Conservation (phyloP, 2,797 vertebrate species). For the Chaenodraco wilsoni region DNA sequence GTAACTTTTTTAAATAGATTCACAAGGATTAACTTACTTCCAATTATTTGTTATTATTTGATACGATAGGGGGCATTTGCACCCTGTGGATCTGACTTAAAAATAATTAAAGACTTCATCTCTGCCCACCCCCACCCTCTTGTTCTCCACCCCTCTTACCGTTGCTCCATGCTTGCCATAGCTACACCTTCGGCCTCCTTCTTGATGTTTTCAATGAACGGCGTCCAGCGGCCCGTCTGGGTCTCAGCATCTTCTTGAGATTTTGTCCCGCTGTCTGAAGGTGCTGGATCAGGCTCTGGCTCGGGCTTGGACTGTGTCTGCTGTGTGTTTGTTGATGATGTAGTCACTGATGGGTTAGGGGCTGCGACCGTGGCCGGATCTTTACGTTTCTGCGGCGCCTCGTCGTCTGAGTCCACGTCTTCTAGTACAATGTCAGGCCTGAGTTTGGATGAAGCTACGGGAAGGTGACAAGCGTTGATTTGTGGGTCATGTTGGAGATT, state of each 20-base stretch:
- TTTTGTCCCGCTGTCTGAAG: slow-evolving; percentile 7
- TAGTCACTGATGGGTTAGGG: not conserved
- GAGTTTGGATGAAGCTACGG: slow-evolving; percentile 62
- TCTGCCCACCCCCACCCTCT: not conserved
- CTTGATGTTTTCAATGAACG: slow-evolving; percentile 81
- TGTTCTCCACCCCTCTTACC: slow-evolving; percentile 64
- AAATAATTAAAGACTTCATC: not conserved
- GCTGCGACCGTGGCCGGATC: slow-evolving; percentile 1
- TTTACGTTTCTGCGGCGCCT: slow-evolving; percentile 50
- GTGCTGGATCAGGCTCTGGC: not conserved
- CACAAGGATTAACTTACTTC: not conserved
- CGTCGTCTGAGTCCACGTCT: slow-evolving; percentile 73
- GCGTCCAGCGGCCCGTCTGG: slow-evolving; percentile 85
- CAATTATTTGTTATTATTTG: not conserved
- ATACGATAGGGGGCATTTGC: not conserved
- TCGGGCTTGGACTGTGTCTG: not conserved
- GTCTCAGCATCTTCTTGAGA: slow-evolving; percentile 83
- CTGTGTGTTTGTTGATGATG: not conserved
- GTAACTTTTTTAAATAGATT: too few relatives aligned
- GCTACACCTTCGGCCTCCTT: slow-evolving; percentile 77
- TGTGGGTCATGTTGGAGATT: not conserved
- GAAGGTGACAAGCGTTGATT: slow-evolving; percentile 17
- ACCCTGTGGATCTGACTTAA: not conserved
- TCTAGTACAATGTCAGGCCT: slow-evolving; percentile 80
- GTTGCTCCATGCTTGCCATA: slow-evolving; percentile 79